These are phyloP conservation scores for Telmatochromis sp. DNA, from an alignment of 2,113 vertebrate genomes.

Conservation along the genomic window DNA sequence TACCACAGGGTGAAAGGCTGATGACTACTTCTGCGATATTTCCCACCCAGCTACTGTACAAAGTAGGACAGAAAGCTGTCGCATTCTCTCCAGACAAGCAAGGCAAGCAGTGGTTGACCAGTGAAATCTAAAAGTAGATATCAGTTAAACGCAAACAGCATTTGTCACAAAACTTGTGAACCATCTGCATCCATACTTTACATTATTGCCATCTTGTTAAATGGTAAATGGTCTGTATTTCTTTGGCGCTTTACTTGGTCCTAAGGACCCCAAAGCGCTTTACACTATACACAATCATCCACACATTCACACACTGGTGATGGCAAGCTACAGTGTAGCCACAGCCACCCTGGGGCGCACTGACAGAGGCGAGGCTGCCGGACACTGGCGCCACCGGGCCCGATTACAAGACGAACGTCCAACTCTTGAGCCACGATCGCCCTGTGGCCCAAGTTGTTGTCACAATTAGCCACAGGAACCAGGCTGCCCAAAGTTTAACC, in stretches of 20 bases:
- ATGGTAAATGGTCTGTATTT: too few species aligned
- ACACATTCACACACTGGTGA: too few species aligned
- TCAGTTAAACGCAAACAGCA: neutral
- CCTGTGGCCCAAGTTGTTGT: neutral
- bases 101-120: neutral
- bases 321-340: too few species aligned
- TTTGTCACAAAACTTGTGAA: neutral
- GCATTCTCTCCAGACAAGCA: neutral
- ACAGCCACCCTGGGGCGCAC: too few species aligned
- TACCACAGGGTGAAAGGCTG: neutral
- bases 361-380: too few species aligned
- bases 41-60: neutral
- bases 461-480: neutral
- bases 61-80: neutral
- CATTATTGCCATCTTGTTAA: neutral
- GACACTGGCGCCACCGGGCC: too few species aligned
- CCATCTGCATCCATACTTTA: neutral
- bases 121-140: neutral
- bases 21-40: neutral
- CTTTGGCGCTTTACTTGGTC: accelerated
- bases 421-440: too few species aligned
- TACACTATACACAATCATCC: too few species aligned
- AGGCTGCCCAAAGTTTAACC: neutral
- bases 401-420: too few species aligned
- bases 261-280: too few species aligned